Base-by-base conservation (phyloP, 1,140 invertebrate species). In the Aleiodes sp. region DNA sequence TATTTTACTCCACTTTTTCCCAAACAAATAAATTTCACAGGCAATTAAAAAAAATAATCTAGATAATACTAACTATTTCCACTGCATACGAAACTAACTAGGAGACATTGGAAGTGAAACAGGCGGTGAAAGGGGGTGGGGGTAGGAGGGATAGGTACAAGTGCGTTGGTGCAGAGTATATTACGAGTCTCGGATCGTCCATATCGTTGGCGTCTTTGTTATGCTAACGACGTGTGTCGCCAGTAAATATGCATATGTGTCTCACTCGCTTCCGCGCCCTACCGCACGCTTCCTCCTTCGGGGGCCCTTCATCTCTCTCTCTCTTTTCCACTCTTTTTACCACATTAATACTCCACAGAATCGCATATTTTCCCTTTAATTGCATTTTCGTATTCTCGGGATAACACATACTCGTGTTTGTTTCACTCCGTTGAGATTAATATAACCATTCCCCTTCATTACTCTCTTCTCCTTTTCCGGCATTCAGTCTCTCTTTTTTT, bases 361-460 rank as follows among this genome's bases (percentile, higher is more conserved):
- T 76, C 76, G 83, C 82, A 81, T 83, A 84, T 84, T 80, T 83
- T 76, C 76, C 72, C 80, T 80, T 84, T 86, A 86, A 86, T 86
- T 86, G 83, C 82, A 83, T 83, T 83, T 81, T 76, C 79, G 80
- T 79, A 85, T 83, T 80, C 80, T 24, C 43, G 71, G 43, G 60
- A 46, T 69, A 66, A 68, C 70, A 57, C 59, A 61, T 21, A 19
- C 6, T 0, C n/a, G 24, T 21, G 28, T 59, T 31, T 59, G 9
- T 29, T 31, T 29, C 28, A n/a, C 28, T 21, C 46, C 29, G 52
- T 41, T 37, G 24, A 68, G 65, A 60, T 43, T 68, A 67, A 60
- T 68, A 68, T 68, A 68, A 7, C 26, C 62, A 41, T 57, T 39
- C 65, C 52, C n/a, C 46, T 52, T 52, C 46, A 52, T 52, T 52